A percentile compares a stretch with the other conserved stretches of the same genome.
phyloP scores from a whole-genome alignment of 2,888 invertebrate genomes.

The Drosophila kuntzei region DNA sequence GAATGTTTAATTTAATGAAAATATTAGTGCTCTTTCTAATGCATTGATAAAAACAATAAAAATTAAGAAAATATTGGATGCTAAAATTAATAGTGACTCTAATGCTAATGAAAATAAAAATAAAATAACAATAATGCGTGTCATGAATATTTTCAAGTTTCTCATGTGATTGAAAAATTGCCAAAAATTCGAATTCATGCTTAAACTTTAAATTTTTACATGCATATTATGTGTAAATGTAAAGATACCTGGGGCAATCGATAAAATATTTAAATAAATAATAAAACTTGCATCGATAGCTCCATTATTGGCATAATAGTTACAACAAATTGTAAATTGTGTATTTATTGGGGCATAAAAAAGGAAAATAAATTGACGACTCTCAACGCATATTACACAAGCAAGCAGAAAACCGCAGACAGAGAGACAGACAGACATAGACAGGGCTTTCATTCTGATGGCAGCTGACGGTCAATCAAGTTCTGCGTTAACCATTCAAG shows the following conservation, averaged over 20 bases:
- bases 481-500: slow-evolving; percentile 55
- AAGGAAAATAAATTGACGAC: slow-evolving; percentile 39
- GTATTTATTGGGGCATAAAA: slow-evolving; percentile 64
- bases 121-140: no score
- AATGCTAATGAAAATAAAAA: no score
- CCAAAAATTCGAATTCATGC: neutral
- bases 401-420: slow-evolving; percentile 23
- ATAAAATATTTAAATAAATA: slow-evolving; percentile 14
- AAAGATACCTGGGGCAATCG: slow-evolving; percentile 3
- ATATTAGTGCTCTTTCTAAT: no score
- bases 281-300: slow-evolving; percentile 2
- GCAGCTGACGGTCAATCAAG: slow-evolving; percentile 73
- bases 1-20: no score
- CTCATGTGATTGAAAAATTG: neutral
- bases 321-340: slow-evolving; percentile 31
- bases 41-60: no score
- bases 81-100: no score
- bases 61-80: no score
- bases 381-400: slow-evolving; percentile 19
- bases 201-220: neutral
- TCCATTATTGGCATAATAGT: slow-evolving; percentile 6
- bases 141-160: neutral
- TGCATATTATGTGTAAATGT: neutral
- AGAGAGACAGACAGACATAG: slow-evolving; percentile 30
- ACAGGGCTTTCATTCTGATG: slow-evolving; percentile 47